Conservation (phyloP, 2,888 invertebrate genomes). For the Heteropelma amictum region DNA sequence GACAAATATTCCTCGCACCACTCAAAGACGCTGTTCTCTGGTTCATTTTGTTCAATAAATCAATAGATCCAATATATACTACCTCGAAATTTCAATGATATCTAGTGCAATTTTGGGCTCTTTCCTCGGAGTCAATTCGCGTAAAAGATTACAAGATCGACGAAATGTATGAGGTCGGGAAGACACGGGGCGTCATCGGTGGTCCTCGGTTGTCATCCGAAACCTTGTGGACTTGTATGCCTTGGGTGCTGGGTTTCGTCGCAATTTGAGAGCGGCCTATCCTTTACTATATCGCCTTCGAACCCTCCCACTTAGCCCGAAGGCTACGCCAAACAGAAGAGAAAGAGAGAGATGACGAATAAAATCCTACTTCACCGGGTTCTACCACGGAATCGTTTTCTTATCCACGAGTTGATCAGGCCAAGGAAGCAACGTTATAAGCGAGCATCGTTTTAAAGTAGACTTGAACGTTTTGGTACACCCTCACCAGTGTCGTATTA, state of each 20-base stretch:
- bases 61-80: conserved; percentile 5
- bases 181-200: conserved; percentile 72
- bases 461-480: conserved; percentile 6
- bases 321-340: conserved; percentile 32
- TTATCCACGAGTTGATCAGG: not conserved
- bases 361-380: conserved; percentile 16
- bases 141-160: conserved; percentile 29
- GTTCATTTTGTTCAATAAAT: not conserved
- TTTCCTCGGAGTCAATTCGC: conserved; percentile 15
- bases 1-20: not conserved
- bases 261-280: conserved; percentile 75
- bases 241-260: conserved; percentile 75
- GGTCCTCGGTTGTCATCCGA: conserved; percentile 75
- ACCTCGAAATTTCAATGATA: not conserved
- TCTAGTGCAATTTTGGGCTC: conserved; percentile 18
- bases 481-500: conserved; percentile 9
- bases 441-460: conserved; percentile 19
- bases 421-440: not conserved
- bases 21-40: not conserved
- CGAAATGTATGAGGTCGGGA: conserved; percentile 36
- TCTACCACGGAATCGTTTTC: conserved; percentile 6
- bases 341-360: conserved; percentile 4
- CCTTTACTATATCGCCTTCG: conserved; percentile 54
- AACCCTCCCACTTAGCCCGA: conserved; percentile 21
- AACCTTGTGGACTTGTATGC: conserved; percentile 68